Evolutionary conservation across 2,113 vertebrate genomes (phyloP), one percentile per base, ranked within the genome.

Genomic region (Apteryx mantelli): DNA sequence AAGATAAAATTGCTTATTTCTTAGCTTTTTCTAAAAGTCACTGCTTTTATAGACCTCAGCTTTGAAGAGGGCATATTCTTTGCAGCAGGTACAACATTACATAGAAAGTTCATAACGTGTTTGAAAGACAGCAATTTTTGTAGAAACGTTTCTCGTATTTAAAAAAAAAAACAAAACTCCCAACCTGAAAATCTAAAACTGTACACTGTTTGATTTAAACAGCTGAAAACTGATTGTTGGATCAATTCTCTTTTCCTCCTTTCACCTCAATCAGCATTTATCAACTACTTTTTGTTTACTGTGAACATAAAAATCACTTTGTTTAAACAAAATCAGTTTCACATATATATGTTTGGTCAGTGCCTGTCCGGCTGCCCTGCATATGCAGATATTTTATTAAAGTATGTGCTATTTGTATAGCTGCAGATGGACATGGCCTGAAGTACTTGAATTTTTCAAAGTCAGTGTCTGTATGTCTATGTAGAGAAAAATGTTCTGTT

Each of bases 71-170:
- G 13, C 4, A 9, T 70, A 9, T 74, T 68, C 11, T 58, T 90
- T 81, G 46, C 20, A 44, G 18, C 1, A 0, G 46, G 17, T 86
- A 9, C 17, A 77, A 0, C 10, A 8, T 87, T 69, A 14, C 13
- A 11, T 4, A 18, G 69, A 25, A 88, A 53, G 20, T 74, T 48
- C 38, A 25, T 18, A 34, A 15, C 25, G 28, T 24, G 84, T 91
- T 71, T 91, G 60, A 81, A 68, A n/a, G 28, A 79, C 14, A 28
- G 7, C 42, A 56, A 5, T 94, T 95, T 89, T 92, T 3, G 0
- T 73, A 56, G 74, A 32, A 89, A 44, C 73, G 4, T 76, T 93
- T 89, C n/a, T 86, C 19, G 3, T 52, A 24, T 53, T 87, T 76
- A 38, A 68, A 95, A 1, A 6, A 6, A 38, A 79, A 83, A 64